These are phyloP conservation scores for Exephanes ischioxanthus DNA, from an alignment of 2,888 invertebrate genomes.

Conservation along the genomic window DNA sequence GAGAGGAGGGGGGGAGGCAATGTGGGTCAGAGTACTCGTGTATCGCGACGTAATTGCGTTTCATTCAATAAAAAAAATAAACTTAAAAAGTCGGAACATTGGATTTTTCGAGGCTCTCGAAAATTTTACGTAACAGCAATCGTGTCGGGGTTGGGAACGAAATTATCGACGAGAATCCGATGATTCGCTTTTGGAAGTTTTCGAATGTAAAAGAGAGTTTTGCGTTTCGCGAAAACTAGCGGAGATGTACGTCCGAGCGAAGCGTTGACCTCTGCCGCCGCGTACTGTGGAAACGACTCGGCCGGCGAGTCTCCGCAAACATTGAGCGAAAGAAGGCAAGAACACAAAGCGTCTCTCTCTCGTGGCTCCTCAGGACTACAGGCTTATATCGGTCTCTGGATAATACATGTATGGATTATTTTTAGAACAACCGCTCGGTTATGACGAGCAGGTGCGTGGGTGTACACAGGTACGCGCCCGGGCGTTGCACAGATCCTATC, in stretches of 20 bases:
- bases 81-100: background rate
- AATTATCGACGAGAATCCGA: background rate
- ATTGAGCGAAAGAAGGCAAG: slow-evolving; percentile 15
- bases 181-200: background rate
- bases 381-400: slow-evolving; percentile 9
- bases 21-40: background rate
- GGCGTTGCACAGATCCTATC: slow-evolving; percentile 38
- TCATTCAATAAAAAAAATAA: background rate
- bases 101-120: background rate
- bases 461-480: slow-evolving; percentile 32
- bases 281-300: background rate
- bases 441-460: slow-evolving; percentile 51
- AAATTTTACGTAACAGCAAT: background rate
- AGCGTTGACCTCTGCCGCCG: slow-evolving; percentile 11
- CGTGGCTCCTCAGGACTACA: background rate
- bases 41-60: background rate
- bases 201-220: background rate
- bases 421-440: slow-evolving; percentile 37
- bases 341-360: background rate
- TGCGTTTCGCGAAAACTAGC: background rate
- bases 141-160: background rate
- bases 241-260: background rate
- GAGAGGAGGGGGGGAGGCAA: background rate
- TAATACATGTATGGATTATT: slow-evolving; percentile 36
- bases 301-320: background rate